Evolutionary conservation across 2,797 vertebrate genomes (phyloP).

Genomic region (Sardinella longiceps): DNA sequence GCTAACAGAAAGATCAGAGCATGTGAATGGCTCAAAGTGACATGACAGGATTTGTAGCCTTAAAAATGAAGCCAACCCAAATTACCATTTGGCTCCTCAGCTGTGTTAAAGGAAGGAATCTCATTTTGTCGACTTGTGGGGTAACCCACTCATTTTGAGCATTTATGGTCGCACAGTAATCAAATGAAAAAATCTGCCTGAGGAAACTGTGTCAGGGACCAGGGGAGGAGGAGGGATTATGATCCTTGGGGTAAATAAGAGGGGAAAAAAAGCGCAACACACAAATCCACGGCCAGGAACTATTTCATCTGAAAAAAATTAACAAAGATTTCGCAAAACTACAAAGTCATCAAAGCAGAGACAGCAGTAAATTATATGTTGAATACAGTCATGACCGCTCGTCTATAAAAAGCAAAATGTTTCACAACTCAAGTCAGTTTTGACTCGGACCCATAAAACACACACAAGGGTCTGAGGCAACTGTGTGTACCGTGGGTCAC

Average conservation of each 20-base stretch:
- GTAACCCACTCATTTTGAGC: constrained; percentile 24
- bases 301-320: constrained; percentile 2
- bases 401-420: neutral
- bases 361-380: constrained; percentile 22
- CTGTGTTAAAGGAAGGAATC: neutral
- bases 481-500: neutral
- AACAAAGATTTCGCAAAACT: neutral
- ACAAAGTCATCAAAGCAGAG: neutral
- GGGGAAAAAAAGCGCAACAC: constrained; percentile 36
- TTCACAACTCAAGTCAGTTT: neutral
- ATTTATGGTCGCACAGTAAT: constrained; percentile 27
- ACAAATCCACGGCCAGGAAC: constrained; percentile 44
- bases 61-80: constrained; percentile 24
- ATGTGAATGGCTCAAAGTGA: constrained; percentile 8
- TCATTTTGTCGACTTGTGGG: constrained; percentile 19
- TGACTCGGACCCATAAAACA: neutral
- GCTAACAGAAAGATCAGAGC: constrained; percentile 40
- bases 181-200: constrained; percentile 33
- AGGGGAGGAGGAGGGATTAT: constrained; percentile 48
- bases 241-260: constrained; percentile 41
- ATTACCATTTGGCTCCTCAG: neutral
- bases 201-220: constrained; percentile 45
- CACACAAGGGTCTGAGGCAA: constrained; percentile 3
- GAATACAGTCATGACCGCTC: neutral
- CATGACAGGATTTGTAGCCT: neutral